Conservation (phyloP, 2,888 invertebrate genomes). For the Hanleya hanleyi region DNA sequence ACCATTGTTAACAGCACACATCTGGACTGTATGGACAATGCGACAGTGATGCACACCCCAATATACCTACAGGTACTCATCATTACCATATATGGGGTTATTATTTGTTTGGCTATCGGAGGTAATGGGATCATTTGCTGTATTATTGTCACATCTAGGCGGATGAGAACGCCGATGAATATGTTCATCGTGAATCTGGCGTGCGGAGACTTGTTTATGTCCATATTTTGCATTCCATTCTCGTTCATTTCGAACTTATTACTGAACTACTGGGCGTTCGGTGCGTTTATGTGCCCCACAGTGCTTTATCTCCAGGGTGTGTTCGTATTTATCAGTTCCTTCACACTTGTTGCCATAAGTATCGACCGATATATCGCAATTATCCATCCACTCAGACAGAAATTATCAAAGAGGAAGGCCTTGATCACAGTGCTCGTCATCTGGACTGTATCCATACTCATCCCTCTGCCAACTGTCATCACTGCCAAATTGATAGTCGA, state of each 20-base stretch:
- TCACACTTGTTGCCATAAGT: slow-evolving; percentile 91
- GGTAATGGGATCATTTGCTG: slow-evolving; percentile 51
- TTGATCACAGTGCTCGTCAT: slow-evolving; percentile 81
- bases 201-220: slow-evolving; percentile 61
- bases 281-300: slow-evolving; percentile 83
- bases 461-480: slow-evolving; percentile 86
- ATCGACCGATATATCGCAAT: slow-evolving; percentile 92
- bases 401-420: slow-evolving; percentile 83
- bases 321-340: slow-evolving; percentile 83
- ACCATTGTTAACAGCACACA: too few species aligned
- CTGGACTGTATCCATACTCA: slow-evolving; percentile 84
- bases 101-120: slow-evolving; percentile 68
- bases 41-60: neutral
- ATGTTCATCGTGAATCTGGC: slow-evolving; percentile 52
- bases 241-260: slow-evolving; percentile 83
- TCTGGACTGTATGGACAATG: too few species aligned
- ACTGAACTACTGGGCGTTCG: slow-evolving; percentile 90
- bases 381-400: slow-evolving; percentile 87
- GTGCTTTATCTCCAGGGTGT: slow-evolving; percentile 84
- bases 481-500: slow-evolving; percentile 76
- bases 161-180: slow-evolving; percentile 65
- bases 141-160: slow-evolving; percentile 45
- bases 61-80: slow-evolving; percentile 58
- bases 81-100: slow-evolving; percentile 59
- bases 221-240: slow-evolving; percentile 72